phyloP scores from a whole-genome alignment of 2,888 invertebrate genomes.

The Sialis lutaria region DNA sequence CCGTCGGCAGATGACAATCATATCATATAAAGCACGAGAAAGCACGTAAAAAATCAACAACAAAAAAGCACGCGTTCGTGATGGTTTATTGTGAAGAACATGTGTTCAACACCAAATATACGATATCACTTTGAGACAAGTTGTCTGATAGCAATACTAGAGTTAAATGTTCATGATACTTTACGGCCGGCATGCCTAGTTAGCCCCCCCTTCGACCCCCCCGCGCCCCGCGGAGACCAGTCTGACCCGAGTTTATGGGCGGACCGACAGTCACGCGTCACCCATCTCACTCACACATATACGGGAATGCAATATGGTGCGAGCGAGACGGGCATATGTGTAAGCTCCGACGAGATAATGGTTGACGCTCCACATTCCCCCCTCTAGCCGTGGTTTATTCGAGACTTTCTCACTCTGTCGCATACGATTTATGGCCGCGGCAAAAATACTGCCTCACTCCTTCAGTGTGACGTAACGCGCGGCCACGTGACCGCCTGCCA shows the following conservation, averaged over 20 bases:
- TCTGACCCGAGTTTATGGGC: constrained; percentile 22
- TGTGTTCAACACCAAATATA: neutral
- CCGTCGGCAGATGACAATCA: no score
- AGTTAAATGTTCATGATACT: constrained; percentile 30
- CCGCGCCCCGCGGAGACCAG: constrained; percentile 3
- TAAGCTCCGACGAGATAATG: constrained; percentile 26
- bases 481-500: neutral
- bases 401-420: constrained; percentile 23
- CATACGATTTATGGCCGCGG: constrained; percentile 3
- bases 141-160: constrained; percentile 28
- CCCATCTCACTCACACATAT: constrained; percentile 22
- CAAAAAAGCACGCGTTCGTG: no score
- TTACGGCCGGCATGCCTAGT: constrained; percentile 24
- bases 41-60: no score
- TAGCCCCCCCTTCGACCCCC: neutral
- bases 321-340: constrained; percentile 13
- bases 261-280: constrained; percentile 25
- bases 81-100: no score
- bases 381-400: constrained; percentile 30
- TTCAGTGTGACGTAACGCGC: neutral
- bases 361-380: constrained; percentile 20
- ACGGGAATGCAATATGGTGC: constrained; percentile 13
- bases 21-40: no score
- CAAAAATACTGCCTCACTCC: constrained; percentile 1
- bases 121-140: constrained; percentile 21